Evolutionary conservation across 2,113 vertebrate genomes (phyloP).

Genomic region (Atlantisia rogersi): DNA sequence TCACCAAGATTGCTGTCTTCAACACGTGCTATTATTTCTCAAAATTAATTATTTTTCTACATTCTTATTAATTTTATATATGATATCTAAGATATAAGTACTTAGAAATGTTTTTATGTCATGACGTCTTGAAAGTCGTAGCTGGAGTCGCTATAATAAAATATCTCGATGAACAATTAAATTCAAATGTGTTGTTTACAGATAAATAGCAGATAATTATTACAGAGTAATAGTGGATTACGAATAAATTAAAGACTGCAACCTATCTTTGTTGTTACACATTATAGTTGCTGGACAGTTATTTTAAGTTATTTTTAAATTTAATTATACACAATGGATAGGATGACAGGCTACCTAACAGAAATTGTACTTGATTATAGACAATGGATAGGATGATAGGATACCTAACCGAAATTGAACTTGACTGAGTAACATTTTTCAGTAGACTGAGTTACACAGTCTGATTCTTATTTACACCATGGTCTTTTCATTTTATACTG

Average conservation of each 20-base stretch:
- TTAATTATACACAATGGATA: neutral
- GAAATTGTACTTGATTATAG: neutral
- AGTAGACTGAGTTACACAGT: neutral
- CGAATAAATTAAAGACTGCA: neutral
- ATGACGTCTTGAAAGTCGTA: neutral
- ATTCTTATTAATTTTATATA: neutral
- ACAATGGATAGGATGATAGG: neutral
- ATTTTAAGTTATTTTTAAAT: neutral
- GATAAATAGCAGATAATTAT: neutral
- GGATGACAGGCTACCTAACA: neutral
- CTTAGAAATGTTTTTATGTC: neutral
- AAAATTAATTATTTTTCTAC: neutral
- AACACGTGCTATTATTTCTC: neutral
- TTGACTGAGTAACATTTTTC: neutral
- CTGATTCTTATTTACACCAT: neutral
- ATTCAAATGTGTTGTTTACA: neutral
- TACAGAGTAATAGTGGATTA: neutral
- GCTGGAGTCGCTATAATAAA: neutral
- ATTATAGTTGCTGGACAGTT: neutral
- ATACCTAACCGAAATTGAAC: neutral
- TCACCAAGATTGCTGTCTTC: neutral
- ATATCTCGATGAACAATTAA: neutral
- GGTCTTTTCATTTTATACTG: neutral
- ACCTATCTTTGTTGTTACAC: neutral
- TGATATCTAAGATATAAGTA: neutral